These are phyloP conservation scores for Pelodiscus sinensis DNA, from an alignment of 2,113 vertebrate genomes.

Conservation along the genomic window DNA sequence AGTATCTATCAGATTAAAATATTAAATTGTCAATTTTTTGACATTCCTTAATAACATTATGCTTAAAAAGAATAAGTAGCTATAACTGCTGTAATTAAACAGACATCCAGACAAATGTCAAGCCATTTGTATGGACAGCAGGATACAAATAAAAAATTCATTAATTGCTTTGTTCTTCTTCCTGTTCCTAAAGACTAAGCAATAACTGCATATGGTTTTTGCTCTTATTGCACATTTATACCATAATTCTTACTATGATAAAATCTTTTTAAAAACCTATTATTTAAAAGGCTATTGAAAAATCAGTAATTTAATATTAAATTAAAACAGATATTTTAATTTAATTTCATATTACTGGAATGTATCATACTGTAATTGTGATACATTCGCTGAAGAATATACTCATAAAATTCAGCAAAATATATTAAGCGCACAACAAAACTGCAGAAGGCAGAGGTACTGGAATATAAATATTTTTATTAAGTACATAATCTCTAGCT, in stretches of 20 bases:
- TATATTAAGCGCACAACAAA: neutral
- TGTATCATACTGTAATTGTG: neutral
- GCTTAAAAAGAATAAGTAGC: neutral
- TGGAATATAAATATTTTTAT: constrained; percentile 6
- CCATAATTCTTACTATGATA: neutral
- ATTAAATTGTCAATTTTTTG: neutral
- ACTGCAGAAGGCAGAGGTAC: neutral
- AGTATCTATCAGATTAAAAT: neutral
- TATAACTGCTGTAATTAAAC: neutral
- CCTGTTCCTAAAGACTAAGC: neutral
- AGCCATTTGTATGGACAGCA: neutral
- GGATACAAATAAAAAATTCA: neutral
- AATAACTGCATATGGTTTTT: neutral
- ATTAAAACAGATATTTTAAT: neutral
- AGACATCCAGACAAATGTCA: neutral
- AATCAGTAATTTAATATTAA: neutral
- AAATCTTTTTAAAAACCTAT: neutral
- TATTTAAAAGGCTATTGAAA: neutral
- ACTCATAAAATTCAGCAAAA: neutral
- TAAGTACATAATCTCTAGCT: constrained; percentile 26
- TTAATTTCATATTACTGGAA: neutral
- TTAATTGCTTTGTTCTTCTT: neutral
- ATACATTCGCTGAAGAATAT: neutral
- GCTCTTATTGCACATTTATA: neutral
- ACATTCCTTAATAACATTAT: neutral